Evolutionary conservation across 1,140 invertebrate genomes (phyloP), one percentile per base, ranked within the genome.

Genomic region (Drosophila lowei): DNA sequence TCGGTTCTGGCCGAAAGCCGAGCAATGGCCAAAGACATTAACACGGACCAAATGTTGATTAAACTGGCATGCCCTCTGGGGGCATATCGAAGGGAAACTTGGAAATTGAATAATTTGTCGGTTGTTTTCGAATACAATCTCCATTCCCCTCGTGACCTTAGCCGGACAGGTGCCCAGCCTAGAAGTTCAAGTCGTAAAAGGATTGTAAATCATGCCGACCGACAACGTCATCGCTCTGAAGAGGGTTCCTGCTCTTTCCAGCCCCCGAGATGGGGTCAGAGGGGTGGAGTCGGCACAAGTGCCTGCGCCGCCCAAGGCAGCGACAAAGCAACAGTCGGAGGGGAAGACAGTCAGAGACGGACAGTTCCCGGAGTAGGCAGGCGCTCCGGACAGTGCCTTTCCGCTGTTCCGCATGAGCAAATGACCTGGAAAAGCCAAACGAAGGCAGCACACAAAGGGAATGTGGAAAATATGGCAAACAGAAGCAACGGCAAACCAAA

Each of bases 351-450:
- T 44, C 64, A 63, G 52, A 47, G 49, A n/a, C 21, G 23, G 41
- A 16, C 59, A 23, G 18, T 25, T 52, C 50, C 16, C 50, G 18
- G 28, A 41, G 53, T 9, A 18, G 18, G 18, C 28, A 58, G 65
- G 66, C 28, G 28, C 47, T 8, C 65, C 58, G 70, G 71, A 70
- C 75, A 66, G 75, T 63, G 64, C 34, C 34, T 68, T 68, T 70
- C 52, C 64, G 64, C 66, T 79, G 70, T 84, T 76, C 76, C 79
- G 76, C 79, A 62, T 62, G 61, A 79, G 65, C 79, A 84, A 84
- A 84, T 84, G 79, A 84, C 79, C 79, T 83, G 79, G 79, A 84
- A 84, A 84, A 83, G 79, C 79, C 79, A 76, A 79, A 64, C 75
- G 72, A 79, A 84, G 68, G 71, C 79, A 61, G 64, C 75, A 56